Evolutionary conservation across 1,140 invertebrate genomes (phyloP).

Genomic region (Rhysida immarginata): DNA sequence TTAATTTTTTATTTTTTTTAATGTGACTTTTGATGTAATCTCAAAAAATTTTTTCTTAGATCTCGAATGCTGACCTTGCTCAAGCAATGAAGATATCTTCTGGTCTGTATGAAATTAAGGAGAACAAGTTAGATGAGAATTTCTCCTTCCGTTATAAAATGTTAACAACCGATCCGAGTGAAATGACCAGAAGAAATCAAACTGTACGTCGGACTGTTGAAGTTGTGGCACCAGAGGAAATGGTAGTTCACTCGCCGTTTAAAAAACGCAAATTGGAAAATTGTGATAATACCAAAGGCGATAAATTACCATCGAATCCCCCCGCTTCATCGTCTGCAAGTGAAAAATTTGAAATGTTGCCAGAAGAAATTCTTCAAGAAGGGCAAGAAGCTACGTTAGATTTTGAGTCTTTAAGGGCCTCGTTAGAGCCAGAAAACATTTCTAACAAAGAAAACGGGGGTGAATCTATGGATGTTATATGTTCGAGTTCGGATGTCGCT

Average conservation of each 20-base stretch:
- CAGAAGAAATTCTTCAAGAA: not conserved
- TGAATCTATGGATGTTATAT: not conserved
- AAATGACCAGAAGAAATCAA: not conserved
- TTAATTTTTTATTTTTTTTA: not conserved
- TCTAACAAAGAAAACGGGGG: not conserved
- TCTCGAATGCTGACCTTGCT: not conserved
- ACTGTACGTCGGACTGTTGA: not conserved
- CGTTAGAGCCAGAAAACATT: not conserved
- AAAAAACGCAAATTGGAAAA: not conserved
- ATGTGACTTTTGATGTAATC: not conserved
- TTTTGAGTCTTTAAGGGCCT: not conserved
- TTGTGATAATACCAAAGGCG: not conserved
- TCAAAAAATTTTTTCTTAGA: not conserved
- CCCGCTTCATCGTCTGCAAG: too few species aligned
- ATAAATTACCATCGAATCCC: too few species aligned
- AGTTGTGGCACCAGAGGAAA: not conserved
- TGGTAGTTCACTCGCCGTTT: not conserved
- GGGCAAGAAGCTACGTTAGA: not conserved
- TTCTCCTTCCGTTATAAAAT: not conserved
- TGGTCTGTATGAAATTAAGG: conserved; percentile 1
- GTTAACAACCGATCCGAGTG: not conserved
- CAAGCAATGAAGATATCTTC: not conserved
- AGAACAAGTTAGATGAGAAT: not conserved
- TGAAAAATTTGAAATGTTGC: not conserved
- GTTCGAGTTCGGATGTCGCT: not conserved